These are phyloP conservation scores for Orcinus orca DNA, from an alignment of 2,113 vertebrate genomes.

Conservation along the genomic window DNA sequence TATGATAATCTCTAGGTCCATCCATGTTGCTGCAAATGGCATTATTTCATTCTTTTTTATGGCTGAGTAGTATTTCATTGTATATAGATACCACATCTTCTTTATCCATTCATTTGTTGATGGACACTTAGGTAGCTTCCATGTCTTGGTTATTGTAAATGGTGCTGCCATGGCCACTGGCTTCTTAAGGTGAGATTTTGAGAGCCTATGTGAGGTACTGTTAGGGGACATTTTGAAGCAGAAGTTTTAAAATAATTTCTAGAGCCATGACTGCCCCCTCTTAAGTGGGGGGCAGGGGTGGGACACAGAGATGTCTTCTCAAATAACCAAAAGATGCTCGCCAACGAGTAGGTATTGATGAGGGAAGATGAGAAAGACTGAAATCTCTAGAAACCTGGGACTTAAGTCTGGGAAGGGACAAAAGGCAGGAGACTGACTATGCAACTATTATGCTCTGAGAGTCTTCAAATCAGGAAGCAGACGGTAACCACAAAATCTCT, in stretches of 20 bases:
- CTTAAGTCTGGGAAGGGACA: not conserved
- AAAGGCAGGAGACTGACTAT: not conserved
- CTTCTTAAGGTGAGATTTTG: not conserved
- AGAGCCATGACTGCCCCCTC: not conserved
- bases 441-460: not conserved
- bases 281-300: not conserved
- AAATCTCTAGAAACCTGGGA: not conserved
- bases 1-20: no score
- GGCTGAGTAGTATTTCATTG: no score
- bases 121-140: no score
- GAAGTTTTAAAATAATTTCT: not conserved
- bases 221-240: not conserved
- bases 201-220: not conserved
- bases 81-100: no score
- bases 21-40: no score
- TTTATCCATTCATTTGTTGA: no score
- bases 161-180: no score
- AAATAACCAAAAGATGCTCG: not conserved
- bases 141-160: no score
- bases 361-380: not conserved
- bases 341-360: no score
- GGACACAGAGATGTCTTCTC: not conserved
- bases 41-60: no score
- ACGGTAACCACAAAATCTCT: not conserved
- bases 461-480: not conserved